A percentile compares a stretch with the other conserved stretches of the same genome.
Conservation (phyloP, 2,113 vertebrate species). For the Daubentonia madagascariensis region DNA sequence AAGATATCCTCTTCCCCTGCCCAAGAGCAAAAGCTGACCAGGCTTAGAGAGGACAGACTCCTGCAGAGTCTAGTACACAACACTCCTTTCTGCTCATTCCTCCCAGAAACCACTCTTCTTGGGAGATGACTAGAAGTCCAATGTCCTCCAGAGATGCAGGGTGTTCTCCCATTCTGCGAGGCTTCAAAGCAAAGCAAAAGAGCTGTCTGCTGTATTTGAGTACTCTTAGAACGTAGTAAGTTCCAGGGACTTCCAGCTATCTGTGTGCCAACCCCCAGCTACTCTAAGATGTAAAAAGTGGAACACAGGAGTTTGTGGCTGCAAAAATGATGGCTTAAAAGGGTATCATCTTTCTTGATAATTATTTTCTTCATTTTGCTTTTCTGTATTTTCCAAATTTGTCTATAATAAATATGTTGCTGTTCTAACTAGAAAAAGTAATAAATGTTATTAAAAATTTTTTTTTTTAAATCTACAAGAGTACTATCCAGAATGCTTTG, state of each 20-base stretch:
- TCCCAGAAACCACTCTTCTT: background rate
- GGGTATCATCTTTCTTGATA: background rate
- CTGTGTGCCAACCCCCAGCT: background rate
- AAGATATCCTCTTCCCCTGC: background rate
- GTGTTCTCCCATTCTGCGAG: background rate
- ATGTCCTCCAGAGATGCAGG: background rate
- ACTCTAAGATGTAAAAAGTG: background rate
- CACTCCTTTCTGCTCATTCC: background rate
- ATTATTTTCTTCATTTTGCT: constrained; percentile 31
- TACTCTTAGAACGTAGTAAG: background rate
- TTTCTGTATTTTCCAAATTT: constrained; percentile 6
- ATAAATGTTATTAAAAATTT: background rate
- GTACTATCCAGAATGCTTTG: background rate
- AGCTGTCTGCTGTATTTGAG: background rate
- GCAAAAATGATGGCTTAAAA: constrained; percentile 4
- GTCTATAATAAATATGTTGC: background rate
- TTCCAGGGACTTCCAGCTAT: background rate
- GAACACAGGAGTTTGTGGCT: background rate
- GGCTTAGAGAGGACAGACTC: background rate
- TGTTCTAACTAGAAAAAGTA: constrained; percentile 34
- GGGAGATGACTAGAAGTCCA: background rate
- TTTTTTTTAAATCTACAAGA: background rate
- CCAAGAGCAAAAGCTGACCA: background rate
- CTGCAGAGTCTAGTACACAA: no score
- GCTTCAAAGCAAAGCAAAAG: background rate